Conservation (phyloP, 2,888 invertebrate genomes). For the Netelia melanura region DNA sequence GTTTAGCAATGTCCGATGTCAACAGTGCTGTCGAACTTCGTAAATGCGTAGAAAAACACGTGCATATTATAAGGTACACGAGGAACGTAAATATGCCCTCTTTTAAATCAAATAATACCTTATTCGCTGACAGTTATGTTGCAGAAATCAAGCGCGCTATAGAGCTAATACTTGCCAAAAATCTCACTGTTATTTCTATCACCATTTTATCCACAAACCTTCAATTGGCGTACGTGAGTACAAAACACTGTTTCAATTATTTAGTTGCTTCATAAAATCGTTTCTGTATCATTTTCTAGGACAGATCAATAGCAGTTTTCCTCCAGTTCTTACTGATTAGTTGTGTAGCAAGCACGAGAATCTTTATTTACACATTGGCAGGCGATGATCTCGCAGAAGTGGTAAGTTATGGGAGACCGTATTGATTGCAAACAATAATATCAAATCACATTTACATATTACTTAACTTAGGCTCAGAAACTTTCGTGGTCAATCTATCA, state of each 20-base stretch:
- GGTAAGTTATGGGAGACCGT: constrained; percentile 65
- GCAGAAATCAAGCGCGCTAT: constrained; percentile 51
- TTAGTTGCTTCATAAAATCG: not conserved
- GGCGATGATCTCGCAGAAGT: constrained; percentile 76
- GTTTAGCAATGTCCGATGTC: constrained; percentile 66
- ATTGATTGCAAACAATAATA: constrained; percentile 5
- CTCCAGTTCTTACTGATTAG: constrained; percentile 72
- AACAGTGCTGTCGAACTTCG: constrained; percentile 62
- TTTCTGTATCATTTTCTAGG: constrained; percentile 58
- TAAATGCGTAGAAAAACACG: constrained; percentile 73
- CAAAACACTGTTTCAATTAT: not conserved
- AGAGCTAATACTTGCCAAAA: constrained; percentile 64
- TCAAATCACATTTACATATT: not conserved
- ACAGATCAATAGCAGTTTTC: constrained; percentile 65
- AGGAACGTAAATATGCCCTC: constrained; percentile 30
- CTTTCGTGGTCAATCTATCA: constrained; percentile 69
- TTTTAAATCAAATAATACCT: constrained; percentile 63
- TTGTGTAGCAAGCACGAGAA: constrained; percentile 69
- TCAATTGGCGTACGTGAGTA: constrained; percentile 66
- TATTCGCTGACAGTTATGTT: constrained; percentile 57
- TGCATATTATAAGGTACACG: constrained; percentile 71
- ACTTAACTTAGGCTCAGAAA: constrained; percentile 44
- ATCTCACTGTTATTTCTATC: constrained; percentile 50
- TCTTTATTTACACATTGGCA: constrained; percentile 75
- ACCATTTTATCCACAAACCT: constrained; percentile 63